Evolutionary conservation across 30 jellyfish, hydroid and myxozoan genomes (phyloP), one percentile per base, ranked within the genome.

Genomic region (Pseudorhiza aurosa): DNA sequence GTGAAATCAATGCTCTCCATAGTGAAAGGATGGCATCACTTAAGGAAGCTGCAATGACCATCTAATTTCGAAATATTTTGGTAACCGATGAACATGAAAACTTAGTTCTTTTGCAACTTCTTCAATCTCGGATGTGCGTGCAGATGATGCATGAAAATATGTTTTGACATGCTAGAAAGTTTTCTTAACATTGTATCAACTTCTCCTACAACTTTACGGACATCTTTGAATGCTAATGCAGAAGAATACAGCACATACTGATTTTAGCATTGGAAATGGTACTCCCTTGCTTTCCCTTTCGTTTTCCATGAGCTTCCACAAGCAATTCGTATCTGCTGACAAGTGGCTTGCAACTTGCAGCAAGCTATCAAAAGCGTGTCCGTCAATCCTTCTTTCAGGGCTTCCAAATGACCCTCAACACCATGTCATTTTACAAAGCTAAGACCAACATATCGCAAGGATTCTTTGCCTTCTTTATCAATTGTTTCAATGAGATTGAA

Each of bases 241-340:
- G 77, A 55, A 30, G 88, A 75, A 58, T 75, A 68, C 45, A 30
- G 88, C 88, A 75, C 80, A 75, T 24, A 75, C 64, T 18, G 88
- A 56, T 36, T 75, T 57, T 19, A 56, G 79, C 77, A 75, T 18
- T 25, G 88, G 88, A 75, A 56, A 56, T 29, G 36, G 50, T 67
- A 75, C 22, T 7, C 79, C 79, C 35, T 50, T 35, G 1, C 45
- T 58, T 39, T 37, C 44, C 62, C 88, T 22, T 57, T 75, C 80
- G 37, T 75, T 40, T n/a, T 75, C 79, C 7, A 56, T 51, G 63
- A 35, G 79, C 51, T 56, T 75, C 73, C 47, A 75, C 17, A 75
- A 39, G 79, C 88, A 31, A 12, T 74, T 64, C 7, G 80, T 75
- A 56, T 58, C 50, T 55, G 79, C 25, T 22, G 75, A 6, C 79